Base-by-base conservation (phyloP, 2,888 invertebrate species). In the Geophilus truncorum region DNA sequence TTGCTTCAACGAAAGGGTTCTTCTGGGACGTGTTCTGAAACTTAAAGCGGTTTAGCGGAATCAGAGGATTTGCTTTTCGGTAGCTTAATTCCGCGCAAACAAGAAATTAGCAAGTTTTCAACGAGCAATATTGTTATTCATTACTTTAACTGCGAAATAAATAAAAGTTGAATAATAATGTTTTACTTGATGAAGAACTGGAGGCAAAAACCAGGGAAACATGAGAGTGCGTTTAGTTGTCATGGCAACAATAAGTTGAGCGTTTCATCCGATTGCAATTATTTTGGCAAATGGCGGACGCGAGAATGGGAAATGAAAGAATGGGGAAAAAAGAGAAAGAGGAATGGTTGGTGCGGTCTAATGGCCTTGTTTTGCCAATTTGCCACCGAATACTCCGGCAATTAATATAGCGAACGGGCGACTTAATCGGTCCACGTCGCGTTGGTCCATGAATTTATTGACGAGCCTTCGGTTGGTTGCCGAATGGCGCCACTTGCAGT, bases 351-450 rank as follows among this genome's bases (percentile, higher is more conserved):
- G 25, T 62, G 62, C 25, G 62, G 57, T 57, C 57, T 57, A 62
- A 62, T 28, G 62, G 28, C 25, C 62, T 62, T 62, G 62, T 62
- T 62, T 62, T 62, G 62, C 62, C 62, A 62, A 62, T 62, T 62
- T 62, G 62, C 62, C 57, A 57, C 57, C 18, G n/a, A 18, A 23
- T 57, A 21, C 23, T 18, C 57, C 18, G 7, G 23, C 57, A 57
- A 57, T 57, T 57, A 57, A 57, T 57, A 57, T 57, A 57, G 21
- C 57, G 18, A 57, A 57, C 57, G 57, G 57, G 21, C 9, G 57
- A 57, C 57, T 23, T 57, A 57, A 57, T 57, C 57, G 57, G 21
- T 57, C 18, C 15, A 9, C 57, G 40, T 40, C 40, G 40, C 9
- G 40, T 3, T 40, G 40, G n/a, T 45, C 15, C 45, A n/a, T 45